Base-by-base conservation (phyloP, 1,140 invertebrate genomes). In the Drosophila mauritiana region DNA sequence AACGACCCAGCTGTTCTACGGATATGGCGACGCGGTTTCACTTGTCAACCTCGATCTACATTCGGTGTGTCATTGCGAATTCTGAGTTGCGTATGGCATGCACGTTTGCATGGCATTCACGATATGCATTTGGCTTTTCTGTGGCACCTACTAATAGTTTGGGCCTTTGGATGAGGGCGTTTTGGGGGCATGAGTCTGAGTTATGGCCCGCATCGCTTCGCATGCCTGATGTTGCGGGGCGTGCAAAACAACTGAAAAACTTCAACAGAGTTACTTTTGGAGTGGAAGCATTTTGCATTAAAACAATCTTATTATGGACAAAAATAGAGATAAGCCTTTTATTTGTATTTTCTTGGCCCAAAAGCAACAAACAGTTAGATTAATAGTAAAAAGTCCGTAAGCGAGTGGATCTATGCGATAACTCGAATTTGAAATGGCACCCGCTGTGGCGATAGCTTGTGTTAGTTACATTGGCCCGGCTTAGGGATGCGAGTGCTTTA, bases 351-450 rank as follows among this genome's bases (percentile, higher is more conserved):
- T 52, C 40, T 52, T 70, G 49, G 59, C 55, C 39, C 61, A 88
- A 78, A 78, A 79, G 17, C 78, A 85, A 77, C 75, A 88, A 86
- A 53, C 73, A 86, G 49, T 78, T 64, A 43, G 45, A 39, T 73
- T 59, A 67, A 51, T 62, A 54, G 54, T 78, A 39, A 53, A 43
- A 49, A 37, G 25, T 63, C 15, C 34, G 34, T 22, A n/a, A 36
- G 37, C 27, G 7, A 48, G 46, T 34, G 17, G 13, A 34, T 34
- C 11, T 59, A 31, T 45, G 39, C 39, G n/a, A 61, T 42, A 64
- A 17, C 11, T 13, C 34, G 15, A 45, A 17, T 43, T 46, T 61
- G 2, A 2, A 22, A 22, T 22, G 20, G 20, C 20, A 22, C 2
- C 0, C 20, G 20, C 20, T 22, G 20, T 22, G 20, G 20, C 20